Base-by-base conservation (phyloP, 2,113 vertebrate species). In the Albula glossodonta region DNA sequence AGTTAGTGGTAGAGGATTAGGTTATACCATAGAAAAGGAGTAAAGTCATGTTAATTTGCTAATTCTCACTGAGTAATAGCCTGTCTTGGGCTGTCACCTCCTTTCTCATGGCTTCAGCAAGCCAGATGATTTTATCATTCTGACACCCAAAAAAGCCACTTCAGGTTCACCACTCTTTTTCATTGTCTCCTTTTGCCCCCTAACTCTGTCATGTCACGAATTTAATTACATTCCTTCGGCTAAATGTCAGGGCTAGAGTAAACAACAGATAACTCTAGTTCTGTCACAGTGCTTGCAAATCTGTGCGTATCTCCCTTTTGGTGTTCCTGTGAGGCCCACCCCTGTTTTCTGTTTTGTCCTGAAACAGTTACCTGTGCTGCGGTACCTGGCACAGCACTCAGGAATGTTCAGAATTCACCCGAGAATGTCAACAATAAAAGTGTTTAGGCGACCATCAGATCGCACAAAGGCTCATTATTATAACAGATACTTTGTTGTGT, bases 341-440 rank as follows among this genome's bases (percentile, higher is more conserved):
- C 66, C 66, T n/a, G 53, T 56, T 82, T 78, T 86, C 87, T 86
- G 10, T 83, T 79, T 56, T 13, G 12, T 49, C 49, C 15, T 90
- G 79, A 87, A 89, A 91, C 81, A 87, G 86, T 89, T 87, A 92
- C 89, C 88, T 93, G 87, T 88, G 82, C 83, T 83, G 82, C 78
- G 89, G 87, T 90, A 90, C 48, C 86, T 91, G 92, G 91, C 93
- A 90, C 70, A 10, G 81, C 80, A 19, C 2, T 88, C 84, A 88
- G 91, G 93, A 95, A 94, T 95, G 94, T 94, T 92, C 92, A 90
- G 90, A 90, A 94, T 94, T 89, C 89, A 93, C 89, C 93, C 92
- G 91, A 89, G 90, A 91, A 91, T 91, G 89, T 93, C 90, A 94
- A 93, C 93, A 94, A 93, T 93, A 91, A 93, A 93, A 91, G 91